Evolutionary conservation across 2,113 vertebrate genomes (phyloP).

Genomic region (Indicator maculatus): DNA sequence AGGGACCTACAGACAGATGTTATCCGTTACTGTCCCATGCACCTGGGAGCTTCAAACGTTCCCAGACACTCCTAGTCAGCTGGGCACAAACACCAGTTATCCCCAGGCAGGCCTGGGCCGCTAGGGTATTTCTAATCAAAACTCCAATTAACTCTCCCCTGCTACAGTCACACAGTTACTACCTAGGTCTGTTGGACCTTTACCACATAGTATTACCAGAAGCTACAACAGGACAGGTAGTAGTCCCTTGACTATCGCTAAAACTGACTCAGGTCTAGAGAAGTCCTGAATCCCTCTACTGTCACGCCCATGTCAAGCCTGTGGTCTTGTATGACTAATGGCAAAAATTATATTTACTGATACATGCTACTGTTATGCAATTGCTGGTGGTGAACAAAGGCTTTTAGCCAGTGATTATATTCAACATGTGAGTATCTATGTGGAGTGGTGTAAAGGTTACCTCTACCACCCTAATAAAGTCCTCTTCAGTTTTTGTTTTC

Average conservation of each 20-base stretch:
- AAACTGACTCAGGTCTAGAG: not conserved
- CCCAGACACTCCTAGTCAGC: too few relatives aligned
- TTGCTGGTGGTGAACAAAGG: not conserved
- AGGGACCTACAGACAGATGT: too few relatives aligned
- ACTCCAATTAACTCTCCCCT: too few relatives aligned
- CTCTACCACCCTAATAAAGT: not conserved
- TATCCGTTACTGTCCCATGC: too few relatives aligned
- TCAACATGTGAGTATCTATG: not conserved
- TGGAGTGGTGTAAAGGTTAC: not conserved
- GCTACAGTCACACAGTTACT: not conserved
- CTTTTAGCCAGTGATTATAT: not conserved
- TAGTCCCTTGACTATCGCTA: not conserved
- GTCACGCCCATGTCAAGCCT: not conserved
- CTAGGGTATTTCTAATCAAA: too few relatives aligned
- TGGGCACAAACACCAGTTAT: too few relatives aligned
- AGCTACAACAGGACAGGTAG: not conserved
- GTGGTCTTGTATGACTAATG: not conserved
- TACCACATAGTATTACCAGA: not conserved
- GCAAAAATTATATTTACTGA: not conserved
- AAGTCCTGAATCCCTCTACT: not conserved
- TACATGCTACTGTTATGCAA: not conserved
- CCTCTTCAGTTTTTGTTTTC: not conserved
- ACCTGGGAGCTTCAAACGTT: too few relatives aligned
- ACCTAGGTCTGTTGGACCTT: not conserved
- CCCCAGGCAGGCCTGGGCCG: too few relatives aligned